Conservation (phyloP, 2,888 invertebrate genomes). For the Camponotus fellah region DNA sequence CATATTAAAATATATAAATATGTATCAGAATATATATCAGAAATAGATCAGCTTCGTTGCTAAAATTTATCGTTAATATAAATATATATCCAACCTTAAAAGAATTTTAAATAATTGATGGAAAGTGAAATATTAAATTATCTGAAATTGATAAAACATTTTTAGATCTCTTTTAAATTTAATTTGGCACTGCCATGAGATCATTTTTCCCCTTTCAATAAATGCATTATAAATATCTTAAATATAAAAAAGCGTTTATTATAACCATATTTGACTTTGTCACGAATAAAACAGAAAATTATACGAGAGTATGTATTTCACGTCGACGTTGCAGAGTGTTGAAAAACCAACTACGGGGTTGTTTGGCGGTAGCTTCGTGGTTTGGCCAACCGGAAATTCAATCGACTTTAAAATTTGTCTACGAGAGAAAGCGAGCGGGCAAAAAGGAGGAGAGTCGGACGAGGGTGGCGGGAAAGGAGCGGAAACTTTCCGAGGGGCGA, state of each 20-base stretch:
- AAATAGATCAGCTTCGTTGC: neutral
- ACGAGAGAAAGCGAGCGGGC: slow-evolving; percentile 42
- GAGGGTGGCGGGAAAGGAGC: slow-evolving; percentile 39
- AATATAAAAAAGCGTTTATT: slow-evolving; percentile 31
- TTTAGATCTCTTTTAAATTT: slow-evolving; percentile 5
- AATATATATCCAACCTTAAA: neutral
- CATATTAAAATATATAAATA: too few relatives aligned
- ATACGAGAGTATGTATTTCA: slow-evolving; percentile 45
- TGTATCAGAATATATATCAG: too few relatives aligned
- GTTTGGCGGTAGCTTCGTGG: slow-evolving; percentile 57
- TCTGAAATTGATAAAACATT: neutral
- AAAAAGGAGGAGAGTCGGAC: slow-evolving; percentile 26
- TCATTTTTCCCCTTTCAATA: neutral
- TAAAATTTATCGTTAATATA: neutral
- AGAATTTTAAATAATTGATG: neutral
- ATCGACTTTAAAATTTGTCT: slow-evolving; percentile 72
- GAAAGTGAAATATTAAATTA: neutral
- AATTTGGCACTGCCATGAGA: slow-evolving; percentile 1
- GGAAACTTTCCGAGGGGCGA: slow-evolving; percentile 52
- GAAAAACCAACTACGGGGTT: slow-evolving; percentile 54
- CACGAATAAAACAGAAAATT: slow-evolving; percentile 44
- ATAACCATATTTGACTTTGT: slow-evolving; percentile 47
- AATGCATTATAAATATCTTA: neutral
- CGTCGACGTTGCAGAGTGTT: slow-evolving; percentile 46
- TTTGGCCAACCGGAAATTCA: slow-evolving; percentile 66